Conservation (phyloP, 2,113 vertebrate species). For the Hippocampus comes region DNA sequence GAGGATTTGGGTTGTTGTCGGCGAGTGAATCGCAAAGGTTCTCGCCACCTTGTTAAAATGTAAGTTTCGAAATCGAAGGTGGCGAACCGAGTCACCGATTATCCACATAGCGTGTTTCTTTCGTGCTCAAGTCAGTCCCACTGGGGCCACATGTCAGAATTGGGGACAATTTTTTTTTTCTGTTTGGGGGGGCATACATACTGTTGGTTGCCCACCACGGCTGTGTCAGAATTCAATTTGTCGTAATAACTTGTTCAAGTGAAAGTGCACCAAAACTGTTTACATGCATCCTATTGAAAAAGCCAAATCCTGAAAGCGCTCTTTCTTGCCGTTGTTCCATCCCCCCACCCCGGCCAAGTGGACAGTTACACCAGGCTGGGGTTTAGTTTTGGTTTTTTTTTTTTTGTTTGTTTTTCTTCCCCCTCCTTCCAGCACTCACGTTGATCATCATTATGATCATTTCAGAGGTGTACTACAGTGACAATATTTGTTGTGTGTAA, state of each 20-base stretch:
- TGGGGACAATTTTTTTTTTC: neutral
- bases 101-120: neutral
- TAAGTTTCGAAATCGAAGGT: neutral
- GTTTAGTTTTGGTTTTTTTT: too few relatives aligned
- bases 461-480: constrained; percentile 40
- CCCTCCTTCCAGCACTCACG: constrained; percentile 31
- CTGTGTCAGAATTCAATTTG: neutral
- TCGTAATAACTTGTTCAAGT: constrained; percentile 27
- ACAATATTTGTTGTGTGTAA: constrained; percentile 30
- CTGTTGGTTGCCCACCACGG: neutral
- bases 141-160: neutral
- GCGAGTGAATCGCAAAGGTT: neutral
- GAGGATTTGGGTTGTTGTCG: constrained; percentile 45
- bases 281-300: constrained; percentile 46
- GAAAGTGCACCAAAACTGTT: constrained; percentile 63
- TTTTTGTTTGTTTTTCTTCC: constrained; percentile 6
- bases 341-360: neutral
- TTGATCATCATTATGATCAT: constrained; percentile 14
- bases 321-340: neutral
- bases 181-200: neutral
- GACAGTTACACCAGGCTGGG: neutral
- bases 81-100: neutral
- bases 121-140: too few relatives aligned
- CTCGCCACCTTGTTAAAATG: neutral
- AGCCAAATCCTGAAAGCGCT: neutral